phyloP scores from a whole-genome alignment of 1,140 invertebrate species.

The Physella acuta region DNA sequence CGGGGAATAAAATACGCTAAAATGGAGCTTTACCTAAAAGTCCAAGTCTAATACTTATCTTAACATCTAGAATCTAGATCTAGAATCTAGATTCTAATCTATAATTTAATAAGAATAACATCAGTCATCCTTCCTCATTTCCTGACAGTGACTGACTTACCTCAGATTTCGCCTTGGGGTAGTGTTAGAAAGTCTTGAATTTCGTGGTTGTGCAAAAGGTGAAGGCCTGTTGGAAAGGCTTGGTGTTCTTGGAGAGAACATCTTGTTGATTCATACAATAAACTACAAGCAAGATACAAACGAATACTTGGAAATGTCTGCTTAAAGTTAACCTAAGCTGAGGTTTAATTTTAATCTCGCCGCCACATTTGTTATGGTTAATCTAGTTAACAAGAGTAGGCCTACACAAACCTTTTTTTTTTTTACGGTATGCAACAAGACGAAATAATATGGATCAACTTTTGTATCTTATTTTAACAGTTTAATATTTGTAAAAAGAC shows the following conservation, averaged over 20 bases:
- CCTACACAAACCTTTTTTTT: no score
- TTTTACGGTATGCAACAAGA: no score
- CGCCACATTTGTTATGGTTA: no score
- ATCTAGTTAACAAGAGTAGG: no score
- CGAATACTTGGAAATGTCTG: no score
- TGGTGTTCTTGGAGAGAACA: conserved; percentile 34
- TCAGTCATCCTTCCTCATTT: conserved; percentile 29
- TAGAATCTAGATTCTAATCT: background rate
- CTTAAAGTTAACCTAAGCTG: no score
- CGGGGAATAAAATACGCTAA: no score
- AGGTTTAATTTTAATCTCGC: no score
- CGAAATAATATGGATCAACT: no score
- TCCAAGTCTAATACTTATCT: background rate
- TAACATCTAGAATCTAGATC: no score
- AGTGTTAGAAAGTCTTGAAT: background rate
- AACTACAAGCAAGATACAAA: background rate
- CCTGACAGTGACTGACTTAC: conserved; percentile 25
- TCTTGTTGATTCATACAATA: conserved; percentile 4
- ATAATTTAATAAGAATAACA: background rate
- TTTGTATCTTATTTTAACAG: no score
- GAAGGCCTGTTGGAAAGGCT: conserved; percentile 27
- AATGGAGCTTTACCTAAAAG: background rate
- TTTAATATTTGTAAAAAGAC: no score
- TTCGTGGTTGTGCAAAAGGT: conserved; percentile 31
- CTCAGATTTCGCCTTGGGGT: conserved; percentile 4